These are phyloP conservation scores for Himantopus leucocephalus DNA, from an alignment of 2,113 vertebrate species.

Conservation along the genomic window DNA sequence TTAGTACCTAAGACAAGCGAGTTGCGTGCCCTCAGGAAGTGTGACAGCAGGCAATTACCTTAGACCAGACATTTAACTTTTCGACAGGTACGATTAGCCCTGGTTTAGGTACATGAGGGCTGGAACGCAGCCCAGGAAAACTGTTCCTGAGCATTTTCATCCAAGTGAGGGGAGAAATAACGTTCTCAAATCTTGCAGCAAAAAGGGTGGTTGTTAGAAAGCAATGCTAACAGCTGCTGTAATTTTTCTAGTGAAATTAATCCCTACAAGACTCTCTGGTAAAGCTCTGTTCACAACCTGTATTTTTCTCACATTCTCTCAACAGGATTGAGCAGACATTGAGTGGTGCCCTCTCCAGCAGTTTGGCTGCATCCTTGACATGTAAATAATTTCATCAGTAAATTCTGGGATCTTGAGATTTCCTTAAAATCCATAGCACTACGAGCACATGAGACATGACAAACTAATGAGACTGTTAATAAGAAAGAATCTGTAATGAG, in stretches of 20 bases:
- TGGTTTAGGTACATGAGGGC: background rate
- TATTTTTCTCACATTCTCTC: background rate
- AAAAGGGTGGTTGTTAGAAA: background rate
- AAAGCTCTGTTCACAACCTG: background rate
- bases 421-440: background rate
- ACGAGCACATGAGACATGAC: fast-evolving
- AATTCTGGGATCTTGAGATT: background rate
- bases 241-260: constrained; percentile 1
- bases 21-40: no score
- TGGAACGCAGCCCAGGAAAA: background rate
- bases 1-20: background rate
- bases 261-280: background rate
- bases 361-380: background rate
- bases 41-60: background rate
- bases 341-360: background rate
- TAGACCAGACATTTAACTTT: background rate
- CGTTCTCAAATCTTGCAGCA: background rate
- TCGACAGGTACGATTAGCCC: background rate
- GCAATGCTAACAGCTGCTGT: background rate
- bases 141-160: fast-evolving
- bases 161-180: background rate
- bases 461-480: background rate
- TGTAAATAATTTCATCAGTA: background rate
- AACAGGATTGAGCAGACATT: background rate
- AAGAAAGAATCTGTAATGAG: background rate